Base-by-base conservation (phyloP, 37 sponge, comb jelly and placozoan species). In the Haliclona indistincta region DNA sequence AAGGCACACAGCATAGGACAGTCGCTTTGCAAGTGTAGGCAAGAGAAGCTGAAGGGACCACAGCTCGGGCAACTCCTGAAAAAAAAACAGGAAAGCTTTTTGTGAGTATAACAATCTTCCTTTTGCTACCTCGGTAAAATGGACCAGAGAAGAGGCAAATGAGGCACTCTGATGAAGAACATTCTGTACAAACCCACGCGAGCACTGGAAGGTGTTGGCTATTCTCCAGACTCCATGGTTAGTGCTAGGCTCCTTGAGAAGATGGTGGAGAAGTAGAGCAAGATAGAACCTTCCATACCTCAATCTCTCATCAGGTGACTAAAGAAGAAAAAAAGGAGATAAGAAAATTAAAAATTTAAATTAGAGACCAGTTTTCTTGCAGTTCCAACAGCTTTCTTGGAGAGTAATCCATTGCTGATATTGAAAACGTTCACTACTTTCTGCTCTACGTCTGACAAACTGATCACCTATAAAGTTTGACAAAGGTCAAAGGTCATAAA, bases 11-110 rank as follows among this genome's bases (percentile, higher is more conserved):
- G 91, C 83, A 64, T 67, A 87, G 40, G 91, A 44, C 38, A 96
- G 71, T 44, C 72, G 79, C 82, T 90, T 81, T 19, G 70, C 81
- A 19, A 96, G 36, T 10, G 74, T 51, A 30, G 93, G 91, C 0
- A 96, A 71, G 19, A 96, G 79, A 11, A 82, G 73, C 36, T 85
- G 67, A 0, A 96, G 61, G 0, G 97, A 67, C 97, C 93, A 92
- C 28, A 92, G 71, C 60, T 92, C 88, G 17, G 90, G 85, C 3
- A 96, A 34, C 56, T 92, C 88, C 88, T 94, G 69, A 22, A 64
- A 35, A 62, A 66, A 10, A 43, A 3, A 36, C 26, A 47, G 30
- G 11, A 19, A 6, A n/a, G n/a, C n/a, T n/a, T n/a, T n/a, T n/a
- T n/a, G n/a, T n/a, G n/a, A n/a, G n/a, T n/a, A n/a, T n/a, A n/a